Conservation (phyloP, 1,140 invertebrate genomes). For the Pomacea maculata region DNA sequence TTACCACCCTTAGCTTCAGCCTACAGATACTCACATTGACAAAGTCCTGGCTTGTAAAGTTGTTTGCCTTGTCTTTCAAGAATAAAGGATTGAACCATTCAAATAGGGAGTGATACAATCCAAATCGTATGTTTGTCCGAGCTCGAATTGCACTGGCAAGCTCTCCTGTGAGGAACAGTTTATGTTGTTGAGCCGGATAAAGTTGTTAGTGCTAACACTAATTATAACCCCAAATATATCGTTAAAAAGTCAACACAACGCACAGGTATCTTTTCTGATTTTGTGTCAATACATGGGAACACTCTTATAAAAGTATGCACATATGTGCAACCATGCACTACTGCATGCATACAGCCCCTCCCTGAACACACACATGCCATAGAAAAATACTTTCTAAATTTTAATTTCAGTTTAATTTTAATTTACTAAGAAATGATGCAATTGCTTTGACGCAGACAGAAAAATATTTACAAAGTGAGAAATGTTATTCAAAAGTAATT, state of each 20-base stretch:
- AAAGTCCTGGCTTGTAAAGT: conserved; percentile 75
- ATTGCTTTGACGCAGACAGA: no score
- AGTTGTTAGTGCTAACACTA: conserved; percentile 82
- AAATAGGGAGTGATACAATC: conserved; percentile 88
- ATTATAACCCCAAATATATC: conserved; percentile 11
- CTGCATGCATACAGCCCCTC: no score
- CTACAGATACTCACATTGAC: conserved; percentile 47
- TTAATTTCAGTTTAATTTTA: no score
- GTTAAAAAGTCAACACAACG: no score
- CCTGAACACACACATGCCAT: neutral
- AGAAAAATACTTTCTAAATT: no score
- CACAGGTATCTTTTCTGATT: no score
- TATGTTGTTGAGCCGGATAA: conserved; percentile 74
- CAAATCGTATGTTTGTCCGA: conserved; percentile 71
- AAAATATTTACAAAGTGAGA: no score
- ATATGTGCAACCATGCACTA: no score
- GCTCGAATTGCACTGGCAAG: conserved; percentile 76
- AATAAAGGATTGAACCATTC: conserved; percentile 94
- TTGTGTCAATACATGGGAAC: no score
- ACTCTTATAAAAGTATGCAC: no score
- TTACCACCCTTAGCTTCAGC: neutral
- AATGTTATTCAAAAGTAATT: no score
- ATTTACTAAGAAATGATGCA: no score
- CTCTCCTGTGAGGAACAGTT: conserved; percentile 76
- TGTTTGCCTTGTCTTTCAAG: conserved; percentile 75